phyloP scores from a whole-genome alignment of 2,888 invertebrate species.

The Pachymerium ferrugineum region DNA sequence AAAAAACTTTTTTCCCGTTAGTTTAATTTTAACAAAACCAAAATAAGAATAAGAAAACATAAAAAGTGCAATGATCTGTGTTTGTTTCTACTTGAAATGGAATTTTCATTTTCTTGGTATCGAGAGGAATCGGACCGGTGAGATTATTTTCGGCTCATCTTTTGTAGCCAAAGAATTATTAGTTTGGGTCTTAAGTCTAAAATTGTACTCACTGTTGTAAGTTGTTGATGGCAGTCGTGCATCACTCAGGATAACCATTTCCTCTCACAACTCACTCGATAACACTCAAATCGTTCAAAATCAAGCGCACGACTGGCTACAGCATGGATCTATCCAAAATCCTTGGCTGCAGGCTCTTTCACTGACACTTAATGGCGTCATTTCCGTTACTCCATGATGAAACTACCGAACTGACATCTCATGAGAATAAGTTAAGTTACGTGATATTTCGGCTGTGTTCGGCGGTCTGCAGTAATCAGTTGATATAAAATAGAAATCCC shows the following conservation, averaged over 20 bases:
- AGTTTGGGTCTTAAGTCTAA: background rate
- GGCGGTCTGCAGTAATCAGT: background rate
- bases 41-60: too few relatives aligned
- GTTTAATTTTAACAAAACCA: too few relatives aligned
- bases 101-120: background rate
- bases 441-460: background rate
- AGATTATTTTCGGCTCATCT: background rate
- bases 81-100: too few relatives aligned
- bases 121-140: background rate
- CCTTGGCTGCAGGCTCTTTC: background rate
- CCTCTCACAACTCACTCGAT: background rate
- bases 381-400: background rate
- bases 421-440: background rate
- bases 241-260: background rate
- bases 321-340: background rate
- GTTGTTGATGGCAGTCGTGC: conserved; percentile 1
- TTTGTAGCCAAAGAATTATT: background rate
- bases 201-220: background rate
- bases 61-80: too few relatives aligned
- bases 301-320: conserved; percentile 3
- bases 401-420: background rate
- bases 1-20: too few relatives aligned
- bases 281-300: conserved; percentile 1
- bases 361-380: background rate
- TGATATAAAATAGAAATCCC: too few relatives aligned